Evolutionary conservation across 2,113 vertebrate genomes (phyloP).

Genomic region (Mungos mungo): DNA sequence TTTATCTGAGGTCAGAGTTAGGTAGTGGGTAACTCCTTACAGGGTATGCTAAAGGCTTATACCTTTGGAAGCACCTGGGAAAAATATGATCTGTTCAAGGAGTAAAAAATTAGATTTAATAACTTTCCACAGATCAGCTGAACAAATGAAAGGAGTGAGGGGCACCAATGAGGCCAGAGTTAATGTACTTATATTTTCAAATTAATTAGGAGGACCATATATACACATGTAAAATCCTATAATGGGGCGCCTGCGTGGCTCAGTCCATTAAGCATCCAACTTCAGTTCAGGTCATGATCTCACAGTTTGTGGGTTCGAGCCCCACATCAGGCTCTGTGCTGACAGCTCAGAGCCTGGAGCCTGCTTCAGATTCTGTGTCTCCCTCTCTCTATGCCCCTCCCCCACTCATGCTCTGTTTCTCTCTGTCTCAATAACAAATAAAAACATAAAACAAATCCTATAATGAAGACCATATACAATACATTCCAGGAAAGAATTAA

Average conservation of each 20-base stretch:
- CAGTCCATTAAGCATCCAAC: too few species aligned
- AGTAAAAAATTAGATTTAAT: constrained; percentile 9
- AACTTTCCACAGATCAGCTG: neutral
- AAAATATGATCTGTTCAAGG: neutral
- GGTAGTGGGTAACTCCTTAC: neutral
- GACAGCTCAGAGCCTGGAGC: too few species aligned
- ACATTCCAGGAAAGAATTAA: neutral
- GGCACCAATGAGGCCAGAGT: neutral
- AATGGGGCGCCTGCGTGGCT: neutral
- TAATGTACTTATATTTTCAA: neutral
- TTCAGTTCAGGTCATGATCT: too few species aligned
- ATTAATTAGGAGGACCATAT: neutral
- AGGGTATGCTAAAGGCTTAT: neutral
- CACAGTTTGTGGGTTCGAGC: too few species aligned
- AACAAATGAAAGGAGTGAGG: neutral
- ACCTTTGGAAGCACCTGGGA: neutral
- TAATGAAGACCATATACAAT: neutral
- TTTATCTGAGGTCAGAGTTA: neutral
- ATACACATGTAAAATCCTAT: neutral
- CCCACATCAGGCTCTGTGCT: too few species aligned
- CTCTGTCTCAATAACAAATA: too few species aligned
- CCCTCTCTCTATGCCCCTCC: too few species aligned
- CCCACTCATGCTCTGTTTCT: too few species aligned
- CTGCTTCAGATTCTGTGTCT: too few species aligned
- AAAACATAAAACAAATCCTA: neutral